These are phyloP conservation scores for Dicyrtomina minuta DNA, from an alignment of 2,888 invertebrate genomes.

Conservation along the genomic window DNA sequence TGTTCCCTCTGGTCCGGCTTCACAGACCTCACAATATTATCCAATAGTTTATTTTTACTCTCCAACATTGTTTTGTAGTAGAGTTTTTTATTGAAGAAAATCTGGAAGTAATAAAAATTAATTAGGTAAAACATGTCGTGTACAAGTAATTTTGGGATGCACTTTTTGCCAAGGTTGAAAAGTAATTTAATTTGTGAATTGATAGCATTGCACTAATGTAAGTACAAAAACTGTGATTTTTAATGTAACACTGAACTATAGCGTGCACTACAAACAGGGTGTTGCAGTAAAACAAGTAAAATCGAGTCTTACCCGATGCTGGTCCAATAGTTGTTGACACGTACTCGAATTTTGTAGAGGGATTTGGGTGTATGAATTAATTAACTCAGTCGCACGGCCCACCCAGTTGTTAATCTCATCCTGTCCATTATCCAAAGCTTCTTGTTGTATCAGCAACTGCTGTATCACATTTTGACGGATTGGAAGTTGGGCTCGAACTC, in stretches of 20 bases:
- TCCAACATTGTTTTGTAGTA: constrained; percentile 93
- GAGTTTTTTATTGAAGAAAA: constrained; percentile 81
- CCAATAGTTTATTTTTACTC: constrained; percentile 90
- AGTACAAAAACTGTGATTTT: too few species aligned
- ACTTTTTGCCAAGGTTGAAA: too few species aligned
- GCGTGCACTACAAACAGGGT: background rate
- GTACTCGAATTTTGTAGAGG: constrained; percentile 67
- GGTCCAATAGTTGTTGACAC: constrained; percentile 70
- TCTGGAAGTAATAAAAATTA: constrained; percentile 54
- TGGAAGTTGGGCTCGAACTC: constrained; percentile 78
- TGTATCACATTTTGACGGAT: constrained; percentile 78
- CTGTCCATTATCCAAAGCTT: constrained; percentile 84
- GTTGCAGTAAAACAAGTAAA: background rate
- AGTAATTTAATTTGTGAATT: too few species aligned
- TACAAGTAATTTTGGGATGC: too few species aligned
- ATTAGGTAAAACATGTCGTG: background rate
- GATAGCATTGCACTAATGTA: too few species aligned
- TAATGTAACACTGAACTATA: background rate
- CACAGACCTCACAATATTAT: constrained; percentile 77
- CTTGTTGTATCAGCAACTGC: constrained; percentile 81
- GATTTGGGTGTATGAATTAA: constrained; percentile 64
- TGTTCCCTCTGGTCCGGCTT: constrained; percentile 74
- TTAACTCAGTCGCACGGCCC: constrained; percentile 74
- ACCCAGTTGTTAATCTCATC: constrained; percentile 84
- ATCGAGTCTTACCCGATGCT: constrained; percentile 65